Evolutionary conservation across 2,888 invertebrate genomes (phyloP), one percentile per base, ranked within the genome.

Genomic region (Plagodis dolabraria): DNA sequence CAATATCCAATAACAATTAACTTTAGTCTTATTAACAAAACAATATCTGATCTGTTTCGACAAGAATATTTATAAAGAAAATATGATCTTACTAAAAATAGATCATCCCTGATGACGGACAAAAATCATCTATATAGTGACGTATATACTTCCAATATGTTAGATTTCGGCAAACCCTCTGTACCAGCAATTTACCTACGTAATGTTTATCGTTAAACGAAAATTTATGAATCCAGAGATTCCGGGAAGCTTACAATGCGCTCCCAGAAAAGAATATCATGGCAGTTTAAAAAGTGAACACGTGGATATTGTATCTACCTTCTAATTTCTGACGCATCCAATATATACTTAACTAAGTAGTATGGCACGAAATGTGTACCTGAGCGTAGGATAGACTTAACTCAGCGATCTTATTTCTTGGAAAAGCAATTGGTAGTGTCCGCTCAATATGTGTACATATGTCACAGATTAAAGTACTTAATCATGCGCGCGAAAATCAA

Each of bases 401-500:
- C 22, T 22, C 22, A 2, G 22, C 22, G 22, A 22, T 22, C 22
- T 1, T 22, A 2, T 22, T 22, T 22, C 22, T 2, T 4, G 22
- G 22, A 22, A 22, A 2, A 22, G 22, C 22, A 22, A 22, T 22
- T 22, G 22, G 22, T 22, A 22, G 22, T 22, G 22, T 22, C 22
- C 22, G 22, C 22, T 22, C 22, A 22, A 22, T n/a, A n/a, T 22
- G 22, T 35, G n/a, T 44, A 7, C 46, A 35, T 10, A 44, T 12
- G 2, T n/a, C 65, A 65, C 33, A 47, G 61, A 61, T 2, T 22
- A 22, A 36, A 8, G 36, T 40, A 40, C 10, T 40, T 75, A 75
- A 77, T 79, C 72, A 67, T 59, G 70, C 62, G 67, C 75, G 77
- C 67, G 82, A 82, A 85, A 87, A 89, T 89, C 89, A 87, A 90